Evolutionary conservation across 1,140 invertebrate genomes (phyloP), one percentile per base, ranked within the genome.

Genomic region (Apis cerana): DNA sequence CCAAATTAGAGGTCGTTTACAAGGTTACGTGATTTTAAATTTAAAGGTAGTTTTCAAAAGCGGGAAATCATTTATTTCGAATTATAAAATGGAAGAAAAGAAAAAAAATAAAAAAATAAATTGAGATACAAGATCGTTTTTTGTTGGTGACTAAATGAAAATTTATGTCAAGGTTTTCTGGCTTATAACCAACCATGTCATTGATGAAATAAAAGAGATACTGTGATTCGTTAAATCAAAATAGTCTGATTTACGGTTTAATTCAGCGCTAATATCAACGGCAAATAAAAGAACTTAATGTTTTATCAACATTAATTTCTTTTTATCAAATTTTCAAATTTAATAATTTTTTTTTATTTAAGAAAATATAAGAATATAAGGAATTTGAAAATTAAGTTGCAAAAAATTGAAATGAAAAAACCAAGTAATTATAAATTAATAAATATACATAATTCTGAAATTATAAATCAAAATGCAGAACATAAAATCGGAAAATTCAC

Each of bases 1-100:
- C 69, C 88, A 86, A 90, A 90, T 89, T 88, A 92, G 91, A 93
- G 93, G 93, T 93, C 92, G 91, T 93, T 90, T 80, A 77, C 90
- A 94, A 93, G 92, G 92, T 93, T 92, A 92, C 92, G 89, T 91
- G 90, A 71, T 64, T 77, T 74, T 19, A 70, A 19, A 61, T 80
- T 80, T 80, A 77, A 83, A 74, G 76, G 59, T 67, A 56, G 52
- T 80, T 80, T 43, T 74, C 77, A 80, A 64, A 70, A 71, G 27
- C 65, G 33, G 33, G 13, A 43, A 43, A 56, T 27, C 70, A 68
- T 82, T 33, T 43, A 8, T 7, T 48, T 19, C 15, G 13, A 17
- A 43, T 21, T 48, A 33, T 4, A 15, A 3, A 5, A 27, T 17
- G 19, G 1, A 13, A 50, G n/a, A 48, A 23, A 7, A 23, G 4